Conservation (phyloP, 1,140 invertebrate species). For the Drosophila subobscura region DNA sequence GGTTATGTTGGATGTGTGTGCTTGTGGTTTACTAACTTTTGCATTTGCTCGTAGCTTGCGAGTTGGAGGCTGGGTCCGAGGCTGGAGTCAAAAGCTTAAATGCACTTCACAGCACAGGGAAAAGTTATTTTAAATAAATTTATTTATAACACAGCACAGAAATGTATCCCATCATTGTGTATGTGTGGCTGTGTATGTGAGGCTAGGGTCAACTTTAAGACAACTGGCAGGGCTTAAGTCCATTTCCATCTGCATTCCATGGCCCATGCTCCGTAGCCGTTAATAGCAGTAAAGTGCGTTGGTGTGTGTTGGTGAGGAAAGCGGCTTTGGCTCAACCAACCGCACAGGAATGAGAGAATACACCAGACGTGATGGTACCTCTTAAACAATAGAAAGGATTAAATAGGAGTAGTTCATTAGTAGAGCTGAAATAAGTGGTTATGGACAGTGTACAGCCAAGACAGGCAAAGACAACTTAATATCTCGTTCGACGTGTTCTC, state of each 20-base stretch:
- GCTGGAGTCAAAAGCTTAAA: slow-evolving; percentile 64
- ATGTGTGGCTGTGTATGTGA: slow-evolving; percentile 6
- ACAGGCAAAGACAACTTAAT: no score
- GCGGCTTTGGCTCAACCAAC: slow-evolving; percentile 40
- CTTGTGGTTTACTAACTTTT: slow-evolving; percentile 63
- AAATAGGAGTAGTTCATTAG: background rate
- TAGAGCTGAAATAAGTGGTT: no score
- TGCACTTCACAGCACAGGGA: slow-evolving; percentile 62
- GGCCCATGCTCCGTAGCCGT: slow-evolving; percentile 13
- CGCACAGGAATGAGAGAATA: background rate
- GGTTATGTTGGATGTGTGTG: slow-evolving; percentile 7
- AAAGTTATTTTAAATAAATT: slow-evolving; percentile 70
- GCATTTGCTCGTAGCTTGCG: slow-evolving; percentile 16
- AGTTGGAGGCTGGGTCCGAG: slow-evolving; percentile 7
- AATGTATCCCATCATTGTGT: slow-evolving; percentile 3
- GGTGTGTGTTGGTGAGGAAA: slow-evolving; percentile 39
- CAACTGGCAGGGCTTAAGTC: slow-evolving; percentile 52
- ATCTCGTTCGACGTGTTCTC: no score
- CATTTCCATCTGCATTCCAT: slow-evolving; percentile 43
- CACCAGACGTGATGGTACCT: background rate
- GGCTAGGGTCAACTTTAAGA: slow-evolving; percentile 56
- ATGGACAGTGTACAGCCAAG: no score
- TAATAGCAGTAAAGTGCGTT: slow-evolving; percentile 33
- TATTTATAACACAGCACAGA: slow-evolving; percentile 40
- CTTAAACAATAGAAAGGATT: background rate